These are phyloP conservation scores for Drosophila borealis DNA, from an alignment of 2,888 invertebrate species.

Conservation along the genomic window DNA sequence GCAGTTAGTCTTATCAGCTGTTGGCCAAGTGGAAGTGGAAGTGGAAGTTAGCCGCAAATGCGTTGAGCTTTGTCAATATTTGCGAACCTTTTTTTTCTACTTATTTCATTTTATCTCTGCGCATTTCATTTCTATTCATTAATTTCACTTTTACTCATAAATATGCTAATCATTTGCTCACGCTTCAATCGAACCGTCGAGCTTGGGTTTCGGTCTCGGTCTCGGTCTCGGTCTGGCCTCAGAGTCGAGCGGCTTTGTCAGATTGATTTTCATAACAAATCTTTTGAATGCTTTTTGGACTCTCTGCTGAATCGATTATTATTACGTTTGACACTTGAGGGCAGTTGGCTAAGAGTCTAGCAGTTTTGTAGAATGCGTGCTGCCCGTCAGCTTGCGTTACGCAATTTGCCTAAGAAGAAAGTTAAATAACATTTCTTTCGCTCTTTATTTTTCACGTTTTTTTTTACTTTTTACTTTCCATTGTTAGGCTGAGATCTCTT, in stretches of 20 bases:
- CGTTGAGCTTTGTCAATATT: slow-evolving; percentile 67
- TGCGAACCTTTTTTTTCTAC: slow-evolving; percentile 55
- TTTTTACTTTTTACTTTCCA: slow-evolving; percentile 36
- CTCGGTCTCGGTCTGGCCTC: slow-evolving; percentile 1
- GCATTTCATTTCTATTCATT: slow-evolving; percentile 56
- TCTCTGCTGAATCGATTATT: slow-evolving; percentile 30
- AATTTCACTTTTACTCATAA: slow-evolving; percentile 83
- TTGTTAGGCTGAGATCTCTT: slow-evolving; percentile 15
- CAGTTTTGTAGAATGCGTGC: slow-evolving; percentile 44
- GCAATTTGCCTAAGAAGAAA: slow-evolving; percentile 64
- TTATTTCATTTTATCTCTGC: slow-evolving; percentile 36
- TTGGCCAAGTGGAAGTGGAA: slow-evolving; percentile 8
- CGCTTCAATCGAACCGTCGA: slow-evolving; percentile 30
- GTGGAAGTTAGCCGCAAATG: slow-evolving; percentile 18
- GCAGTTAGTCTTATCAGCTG: slow-evolving; percentile 1
- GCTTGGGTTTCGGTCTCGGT: neutral
- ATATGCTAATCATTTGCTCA: slow-evolving; percentile 77
- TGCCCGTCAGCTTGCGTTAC: slow-evolving; percentile 32
- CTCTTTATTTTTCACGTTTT: neutral
- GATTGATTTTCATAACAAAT: slow-evolving; percentile 41
- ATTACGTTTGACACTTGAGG: slow-evolving; percentile 32
- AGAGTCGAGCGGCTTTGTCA: slow-evolving; percentile 18
- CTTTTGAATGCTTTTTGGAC: slow-evolving; percentile 8
- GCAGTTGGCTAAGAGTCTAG: neutral
- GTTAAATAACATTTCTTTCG: slow-evolving; percentile 56